Conservation (phyloP, 1,140 invertebrate genomes). For the Neomicropteryx cornuta region DNA sequence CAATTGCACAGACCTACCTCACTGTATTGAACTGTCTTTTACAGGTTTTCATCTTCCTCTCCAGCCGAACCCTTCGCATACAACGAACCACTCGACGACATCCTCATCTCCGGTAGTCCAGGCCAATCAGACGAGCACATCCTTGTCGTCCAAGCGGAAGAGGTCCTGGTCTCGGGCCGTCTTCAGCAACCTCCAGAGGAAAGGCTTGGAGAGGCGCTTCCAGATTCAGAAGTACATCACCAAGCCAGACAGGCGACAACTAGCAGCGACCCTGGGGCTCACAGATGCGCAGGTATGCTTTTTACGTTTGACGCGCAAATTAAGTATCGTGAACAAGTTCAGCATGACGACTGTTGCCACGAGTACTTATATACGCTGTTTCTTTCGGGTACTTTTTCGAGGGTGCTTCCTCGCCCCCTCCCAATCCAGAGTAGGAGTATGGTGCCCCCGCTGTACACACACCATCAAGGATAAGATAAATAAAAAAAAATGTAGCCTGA, state of each 20-base stretch:
- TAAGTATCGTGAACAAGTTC: no score
- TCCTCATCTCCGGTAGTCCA: conserved; percentile 21
- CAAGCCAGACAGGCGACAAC: conserved; percentile 81
- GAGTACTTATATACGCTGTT: no score
- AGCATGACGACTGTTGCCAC: no score
- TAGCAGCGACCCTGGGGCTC: conserved; percentile 81
- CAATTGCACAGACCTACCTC: no score
- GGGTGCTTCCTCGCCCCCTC: no score
- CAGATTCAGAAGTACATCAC: conserved; percentile 92
- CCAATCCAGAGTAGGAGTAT: no score
- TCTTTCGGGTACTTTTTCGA: no score
- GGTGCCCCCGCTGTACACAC: no score
- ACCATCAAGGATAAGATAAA: no score
- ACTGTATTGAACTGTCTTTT: background rate
- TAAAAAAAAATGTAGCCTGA: no score
- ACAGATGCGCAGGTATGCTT: conserved; percentile 75
- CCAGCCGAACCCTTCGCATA: conserved; percentile 17
- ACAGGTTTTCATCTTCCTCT: no score
- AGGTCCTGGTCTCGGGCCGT: conserved; percentile 90
- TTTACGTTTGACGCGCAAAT: no score
- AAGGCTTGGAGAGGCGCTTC: conserved; percentile 82
- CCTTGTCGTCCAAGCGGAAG: conserved; percentile 55
- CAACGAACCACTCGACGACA: conserved; percentile 14
- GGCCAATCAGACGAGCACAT: conserved; percentile 26
- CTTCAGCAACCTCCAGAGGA: conserved; percentile 83